Conservation (phyloP, 2,113 vertebrate genomes). For the Alces alces region DNA sequence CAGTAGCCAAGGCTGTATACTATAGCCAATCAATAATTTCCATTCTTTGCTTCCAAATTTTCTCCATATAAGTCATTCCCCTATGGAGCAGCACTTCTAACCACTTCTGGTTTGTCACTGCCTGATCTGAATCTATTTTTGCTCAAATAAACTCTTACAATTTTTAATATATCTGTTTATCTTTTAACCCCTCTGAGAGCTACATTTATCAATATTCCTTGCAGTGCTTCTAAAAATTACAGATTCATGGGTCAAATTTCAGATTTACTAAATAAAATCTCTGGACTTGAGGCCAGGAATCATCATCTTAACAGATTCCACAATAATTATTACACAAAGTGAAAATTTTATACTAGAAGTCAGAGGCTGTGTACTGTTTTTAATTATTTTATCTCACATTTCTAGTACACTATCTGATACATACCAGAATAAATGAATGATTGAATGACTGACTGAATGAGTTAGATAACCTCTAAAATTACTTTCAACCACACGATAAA, state of each 20-base stretch:
- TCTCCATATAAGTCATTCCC: neutral
- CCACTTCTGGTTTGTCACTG: neutral
- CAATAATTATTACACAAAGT: neutral
- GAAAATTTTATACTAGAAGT: neutral
- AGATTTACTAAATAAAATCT: neutral
- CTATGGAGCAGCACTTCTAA: neutral
- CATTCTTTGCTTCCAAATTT: neutral
- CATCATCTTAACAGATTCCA: neutral
- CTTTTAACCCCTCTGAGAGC: neutral
- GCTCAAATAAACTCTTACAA: neutral
- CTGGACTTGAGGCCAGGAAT: neutral
- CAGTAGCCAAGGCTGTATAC: neutral
- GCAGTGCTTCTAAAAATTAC: neutral
- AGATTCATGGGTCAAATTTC: neutral
- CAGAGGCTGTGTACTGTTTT: neutral
- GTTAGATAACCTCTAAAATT: neutral
- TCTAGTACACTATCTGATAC: neutral
- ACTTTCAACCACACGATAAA: neutral
- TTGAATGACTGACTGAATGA: neutral
- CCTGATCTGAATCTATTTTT: neutral
- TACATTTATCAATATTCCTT: neutral
- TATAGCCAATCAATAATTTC: neutral
- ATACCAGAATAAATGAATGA: neutral
- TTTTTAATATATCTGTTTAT: neutral
- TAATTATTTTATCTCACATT: neutral